Evolutionary conservation across 2,113 vertebrate genomes (phyloP).

Genomic region (Lutjanus erythropterus): DNA sequence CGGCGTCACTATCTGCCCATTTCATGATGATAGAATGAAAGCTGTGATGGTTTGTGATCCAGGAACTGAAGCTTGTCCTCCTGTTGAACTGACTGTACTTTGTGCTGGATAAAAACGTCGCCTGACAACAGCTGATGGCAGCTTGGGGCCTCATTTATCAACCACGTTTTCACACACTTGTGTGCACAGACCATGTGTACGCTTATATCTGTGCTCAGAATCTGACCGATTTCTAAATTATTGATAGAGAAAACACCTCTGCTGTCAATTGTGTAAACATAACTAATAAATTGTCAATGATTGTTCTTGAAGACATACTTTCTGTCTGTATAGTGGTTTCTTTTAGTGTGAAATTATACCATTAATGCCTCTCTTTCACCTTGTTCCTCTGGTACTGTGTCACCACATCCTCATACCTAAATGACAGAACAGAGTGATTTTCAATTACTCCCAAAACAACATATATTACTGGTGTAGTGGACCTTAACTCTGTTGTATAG

Average conservation of each 20-base stretch:
- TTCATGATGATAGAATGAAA: neutral
- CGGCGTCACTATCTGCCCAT: neutral
- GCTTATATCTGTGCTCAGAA: neutral
- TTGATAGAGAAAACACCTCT: neutral
- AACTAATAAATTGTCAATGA: neutral
- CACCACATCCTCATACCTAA: neutral
- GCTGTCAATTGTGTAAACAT: neutral
- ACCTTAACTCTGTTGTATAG: no score
- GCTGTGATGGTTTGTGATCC: neutral
- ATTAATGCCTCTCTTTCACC: neutral
- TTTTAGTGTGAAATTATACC: neutral
- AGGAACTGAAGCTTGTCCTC: neutral
- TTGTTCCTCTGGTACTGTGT: neutral
- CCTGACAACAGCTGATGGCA: neutral
- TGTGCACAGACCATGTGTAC: neutral
- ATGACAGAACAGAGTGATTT: no score
- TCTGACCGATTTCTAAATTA: neutral
- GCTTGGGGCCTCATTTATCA: neutral
- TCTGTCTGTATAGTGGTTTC: neutral
- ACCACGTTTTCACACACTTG: neutral
- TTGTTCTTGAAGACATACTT: neutral
- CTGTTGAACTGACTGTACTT: slow-evolving; percentile 4
- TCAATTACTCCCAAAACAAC: no score
- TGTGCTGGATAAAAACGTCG: neutral
- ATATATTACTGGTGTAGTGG: no score